These are phyloP conservation scores for Hybognathus amarus DNA, from an alignment of 2,797 vertebrate genomes.

Conservation along the genomic window DNA sequence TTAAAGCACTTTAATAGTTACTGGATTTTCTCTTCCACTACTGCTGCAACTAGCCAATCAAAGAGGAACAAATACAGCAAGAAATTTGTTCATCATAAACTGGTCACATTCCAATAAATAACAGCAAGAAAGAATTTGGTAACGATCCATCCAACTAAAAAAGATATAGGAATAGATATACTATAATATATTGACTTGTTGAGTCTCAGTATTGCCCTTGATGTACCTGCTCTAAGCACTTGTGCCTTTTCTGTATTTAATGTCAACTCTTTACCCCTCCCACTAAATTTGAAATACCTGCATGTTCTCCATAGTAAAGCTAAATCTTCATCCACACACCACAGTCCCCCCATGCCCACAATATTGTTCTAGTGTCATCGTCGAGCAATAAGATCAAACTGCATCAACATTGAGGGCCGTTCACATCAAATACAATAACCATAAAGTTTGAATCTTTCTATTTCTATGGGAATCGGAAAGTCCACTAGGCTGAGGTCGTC, in stretches of 20 bases:
- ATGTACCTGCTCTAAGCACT: slow-evolving; percentile 40
- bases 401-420: not conserved
- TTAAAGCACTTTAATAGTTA: slow-evolving; percentile 20
- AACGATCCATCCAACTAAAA: not conserved
- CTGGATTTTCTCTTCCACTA: not conserved
- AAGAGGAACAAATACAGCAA: not conserved
- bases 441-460: not conserved
- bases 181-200: not conserved
- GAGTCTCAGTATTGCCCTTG: not conserved
- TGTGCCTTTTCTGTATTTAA: slow-evolving; percentile 46
- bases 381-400: not conserved
- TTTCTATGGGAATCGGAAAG: not conserved
- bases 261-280: not conserved
- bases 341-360: not conserved
- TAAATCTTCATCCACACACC: not conserved
- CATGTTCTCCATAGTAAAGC: not conserved
- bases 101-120: not conserved
- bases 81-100: not conserved
- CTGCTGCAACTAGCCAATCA: not conserved
- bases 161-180: not conserved
- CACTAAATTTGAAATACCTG: not conserved
- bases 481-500: too few relatives aligned
- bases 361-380: not conserved
- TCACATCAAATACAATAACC: not conserved
- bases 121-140: not conserved